Percentiles rank a stretch among this genome's conserved stretches.
Evolutionary conservation across 2,797 vertebrate genomes (phyloP).

Genomic region (Spheniscus humboldti): DNA sequence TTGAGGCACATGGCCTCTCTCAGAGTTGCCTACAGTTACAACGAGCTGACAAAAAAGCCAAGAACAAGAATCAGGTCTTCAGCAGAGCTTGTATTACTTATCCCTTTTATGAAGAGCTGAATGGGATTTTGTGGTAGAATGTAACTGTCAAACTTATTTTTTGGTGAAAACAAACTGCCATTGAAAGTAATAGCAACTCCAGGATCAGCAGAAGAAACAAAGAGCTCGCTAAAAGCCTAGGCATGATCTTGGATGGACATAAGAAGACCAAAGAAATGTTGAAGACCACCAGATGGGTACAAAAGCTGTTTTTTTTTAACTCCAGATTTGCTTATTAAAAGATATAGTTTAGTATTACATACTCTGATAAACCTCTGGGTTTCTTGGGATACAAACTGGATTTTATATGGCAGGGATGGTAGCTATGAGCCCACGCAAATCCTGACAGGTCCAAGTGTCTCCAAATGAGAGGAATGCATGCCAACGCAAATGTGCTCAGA

Average conservation of each 20-base stretch:
- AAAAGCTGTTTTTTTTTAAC: neutral
- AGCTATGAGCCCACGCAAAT: neutral
- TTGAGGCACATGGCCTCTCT: neutral
- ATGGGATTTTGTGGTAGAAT: neutral
- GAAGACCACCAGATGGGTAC: neutral
- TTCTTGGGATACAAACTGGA: neutral
- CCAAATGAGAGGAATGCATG: neutral
- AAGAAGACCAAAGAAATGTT: neutral
- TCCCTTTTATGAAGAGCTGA: neutral
- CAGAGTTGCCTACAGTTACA: neutral
- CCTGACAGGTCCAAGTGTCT: neutral
- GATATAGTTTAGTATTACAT: neutral
- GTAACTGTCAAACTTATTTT: neutral
- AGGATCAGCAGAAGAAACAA: neutral
- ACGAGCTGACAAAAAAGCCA: neutral
- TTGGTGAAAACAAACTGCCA: neutral
- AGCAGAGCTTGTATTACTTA: neutral
- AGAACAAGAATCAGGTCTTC: neutral
- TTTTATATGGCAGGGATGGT: neutral
- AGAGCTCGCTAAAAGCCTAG: neutral
- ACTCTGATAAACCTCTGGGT: neutral
- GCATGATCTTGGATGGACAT: neutral
- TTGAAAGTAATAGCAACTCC: neutral
- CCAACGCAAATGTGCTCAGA: neutral
- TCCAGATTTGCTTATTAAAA: neutral